A percentile compares a stretch with the other conserved stretches of the same genome.
These are phyloP conservation scores for Sericinus montela DNA, from an alignment of 2,888 invertebrate genomes.

Conservation along the genomic window DNA sequence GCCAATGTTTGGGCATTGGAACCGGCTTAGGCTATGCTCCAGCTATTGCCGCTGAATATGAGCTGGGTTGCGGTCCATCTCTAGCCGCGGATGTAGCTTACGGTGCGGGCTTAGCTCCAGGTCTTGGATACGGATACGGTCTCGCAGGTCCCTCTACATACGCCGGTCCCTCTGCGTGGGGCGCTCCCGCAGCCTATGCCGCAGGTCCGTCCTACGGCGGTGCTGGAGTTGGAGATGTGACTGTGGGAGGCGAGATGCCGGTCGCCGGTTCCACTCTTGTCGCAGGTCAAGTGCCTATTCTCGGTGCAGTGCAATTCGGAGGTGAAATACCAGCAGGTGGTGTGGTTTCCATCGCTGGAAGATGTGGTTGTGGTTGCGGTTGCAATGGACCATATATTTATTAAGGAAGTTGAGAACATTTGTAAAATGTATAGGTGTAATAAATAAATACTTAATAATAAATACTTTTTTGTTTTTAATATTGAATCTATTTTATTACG, in stretches of 20 bases:
- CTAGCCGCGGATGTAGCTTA: background rate
- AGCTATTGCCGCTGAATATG: conserved; percentile 49
- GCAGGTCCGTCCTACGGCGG: conserved; percentile 27
- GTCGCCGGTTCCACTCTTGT: too few relatives aligned
- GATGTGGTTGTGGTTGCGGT: conserved; percentile 20
- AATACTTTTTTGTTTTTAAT: too few relatives aligned
- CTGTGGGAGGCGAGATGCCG: conserved; percentile 31
- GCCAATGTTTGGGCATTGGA: conserved; percentile 2
- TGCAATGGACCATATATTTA: background rate
- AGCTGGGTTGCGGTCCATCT: conserved; percentile 25
- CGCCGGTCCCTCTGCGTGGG: background rate
- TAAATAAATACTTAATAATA: too few relatives aligned
- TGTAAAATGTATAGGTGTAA: too few relatives aligned
- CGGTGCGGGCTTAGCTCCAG: background rate
- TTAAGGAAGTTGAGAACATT: too few relatives aligned
- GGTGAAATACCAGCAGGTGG: conserved; percentile 35
- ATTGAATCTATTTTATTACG: too few relatives aligned
- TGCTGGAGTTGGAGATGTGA: too few relatives aligned
- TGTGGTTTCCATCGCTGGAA: conserved; percentile 25
- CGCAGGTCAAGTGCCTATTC: conserved; percentile 36
- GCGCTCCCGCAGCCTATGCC: background rate
- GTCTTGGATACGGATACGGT: conserved; percentile 5
- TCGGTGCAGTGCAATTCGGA: conserved; percentile 36
- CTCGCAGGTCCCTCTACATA: conserved; percentile 9
- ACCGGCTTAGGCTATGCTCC: conserved; percentile 1